Evolutionary conservation across 2,797 vertebrate species (phyloP).

Genomic region (Tokudaia tokunoshimensis): DNA sequence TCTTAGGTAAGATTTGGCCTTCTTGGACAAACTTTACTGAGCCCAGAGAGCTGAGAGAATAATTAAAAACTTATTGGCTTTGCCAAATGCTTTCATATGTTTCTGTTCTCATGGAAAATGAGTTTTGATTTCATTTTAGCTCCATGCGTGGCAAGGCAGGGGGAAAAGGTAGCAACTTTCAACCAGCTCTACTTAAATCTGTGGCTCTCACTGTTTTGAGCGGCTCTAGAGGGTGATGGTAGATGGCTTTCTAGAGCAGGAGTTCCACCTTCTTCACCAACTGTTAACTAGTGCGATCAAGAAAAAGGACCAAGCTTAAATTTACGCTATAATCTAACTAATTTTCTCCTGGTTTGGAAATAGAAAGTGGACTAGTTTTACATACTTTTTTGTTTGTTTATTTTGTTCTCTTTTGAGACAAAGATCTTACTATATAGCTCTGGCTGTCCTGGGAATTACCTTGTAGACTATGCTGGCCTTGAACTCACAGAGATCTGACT

Average conservation of each 20-base stretch:
- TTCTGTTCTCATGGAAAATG: slow-evolving; percentile 81
- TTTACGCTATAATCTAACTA: slow-evolving; percentile 36
- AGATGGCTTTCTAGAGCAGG: slow-evolving; percentile 51
- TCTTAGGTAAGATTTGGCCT: slow-evolving; percentile 46
- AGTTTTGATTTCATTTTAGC: slow-evolving; percentile 80
- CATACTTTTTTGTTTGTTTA: neutral
- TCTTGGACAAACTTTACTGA: slow-evolving; percentile 62
- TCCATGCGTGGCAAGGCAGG: slow-evolving; percentile 67
- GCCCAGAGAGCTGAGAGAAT: slow-evolving; percentile 55
- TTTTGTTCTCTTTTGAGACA: neutral
- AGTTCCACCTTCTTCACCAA: slow-evolving; percentile 41
- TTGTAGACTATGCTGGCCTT: neutral
- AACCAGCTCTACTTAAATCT: slow-evolving; percentile 61
- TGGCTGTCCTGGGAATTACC: neutral
- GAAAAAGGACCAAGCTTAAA: neutral
- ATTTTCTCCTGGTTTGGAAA: slow-evolving; percentile 63
- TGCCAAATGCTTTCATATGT: slow-evolving; percentile 81
- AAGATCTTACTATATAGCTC: neutral
- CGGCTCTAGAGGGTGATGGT: slow-evolving; percentile 36
- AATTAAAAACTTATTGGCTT: slow-evolving; percentile 74
- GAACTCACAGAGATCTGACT: neutral
- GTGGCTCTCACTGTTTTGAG: slow-evolving; percentile 65
- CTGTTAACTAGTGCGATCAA: neutral
- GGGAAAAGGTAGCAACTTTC: slow-evolving; percentile 66
- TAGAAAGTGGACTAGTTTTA: slow-evolving; percentile 47